Evolutionary conservation across 2,113 vertebrate species (phyloP).

Genomic region (Ia io): DNA sequence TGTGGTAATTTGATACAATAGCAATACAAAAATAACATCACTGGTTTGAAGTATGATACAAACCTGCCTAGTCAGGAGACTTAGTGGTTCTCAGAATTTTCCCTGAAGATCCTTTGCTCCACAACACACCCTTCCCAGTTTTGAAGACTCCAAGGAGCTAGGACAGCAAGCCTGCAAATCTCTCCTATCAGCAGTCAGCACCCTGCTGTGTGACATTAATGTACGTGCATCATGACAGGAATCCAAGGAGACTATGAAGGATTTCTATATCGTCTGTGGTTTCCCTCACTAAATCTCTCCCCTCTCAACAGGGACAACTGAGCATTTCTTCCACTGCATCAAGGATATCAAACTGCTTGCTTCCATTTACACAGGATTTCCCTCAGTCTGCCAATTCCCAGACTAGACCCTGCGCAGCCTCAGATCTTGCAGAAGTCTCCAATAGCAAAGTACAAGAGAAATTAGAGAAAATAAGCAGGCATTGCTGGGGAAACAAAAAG

Average conservation of each 20-base stretch:
- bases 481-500: not conserved
- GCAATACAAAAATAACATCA: not conserved
- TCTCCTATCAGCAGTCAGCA: not conserved
- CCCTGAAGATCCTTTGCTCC: not conserved
- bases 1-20: not conserved
- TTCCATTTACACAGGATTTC: not conserved
- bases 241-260: not conserved
- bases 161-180: not conserved
- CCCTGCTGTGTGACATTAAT: not conserved
- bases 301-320: not conserved
- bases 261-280: not conserved
- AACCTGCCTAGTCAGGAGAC: not conserved
- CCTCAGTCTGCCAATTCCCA: not conserved
- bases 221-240: not conserved
- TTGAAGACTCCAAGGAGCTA: not conserved
- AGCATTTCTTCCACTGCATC: not conserved
- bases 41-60: not conserved
- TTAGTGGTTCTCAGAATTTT: not conserved
- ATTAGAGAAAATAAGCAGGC: not conserved
- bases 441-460: conserved; percentile 1
- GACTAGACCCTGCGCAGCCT: not conserved
- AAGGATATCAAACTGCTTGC: not conserved
- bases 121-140: not conserved
- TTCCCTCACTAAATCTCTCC: not conserved
- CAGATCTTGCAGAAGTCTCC: not conserved